phyloP scores from a whole-genome alignment of 2,797 vertebrate species.

The Mus minutoides region DNA sequence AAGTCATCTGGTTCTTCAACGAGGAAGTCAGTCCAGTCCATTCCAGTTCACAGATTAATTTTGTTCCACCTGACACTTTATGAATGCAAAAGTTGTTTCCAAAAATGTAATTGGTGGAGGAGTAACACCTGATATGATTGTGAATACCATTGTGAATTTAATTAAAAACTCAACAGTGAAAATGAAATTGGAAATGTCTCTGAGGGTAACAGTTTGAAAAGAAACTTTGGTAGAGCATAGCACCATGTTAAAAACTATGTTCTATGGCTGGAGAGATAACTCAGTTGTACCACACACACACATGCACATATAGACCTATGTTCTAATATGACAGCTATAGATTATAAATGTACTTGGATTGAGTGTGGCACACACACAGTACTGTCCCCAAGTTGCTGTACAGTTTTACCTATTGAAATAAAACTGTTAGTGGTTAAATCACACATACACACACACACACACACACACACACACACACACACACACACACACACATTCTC shows the following conservation, averaged over 20 bases:
- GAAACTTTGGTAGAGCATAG: not conserved
- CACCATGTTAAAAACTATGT: not conserved
- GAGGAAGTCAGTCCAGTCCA: not conserved
- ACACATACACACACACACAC: not conserved
- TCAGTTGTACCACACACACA: not conserved
- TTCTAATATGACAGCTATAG: not conserved
- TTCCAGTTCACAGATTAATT: constrained; percentile 30
- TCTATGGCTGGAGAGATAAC: not conserved
- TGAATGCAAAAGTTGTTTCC: constrained; percentile 44
- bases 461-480: not conserved
- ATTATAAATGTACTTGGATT: not conserved
- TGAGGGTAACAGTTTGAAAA: not conserved
- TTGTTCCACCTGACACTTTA: constrained; percentile 12
- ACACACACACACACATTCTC: not conserved
- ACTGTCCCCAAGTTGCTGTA: not conserved
- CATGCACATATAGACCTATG: not conserved
- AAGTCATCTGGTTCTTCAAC: not conserved
- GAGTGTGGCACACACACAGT: not conserved
- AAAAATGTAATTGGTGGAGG: constrained; percentile 14
- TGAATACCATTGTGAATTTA: constrained; percentile 6
- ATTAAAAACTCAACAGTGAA: constrained; percentile 47
- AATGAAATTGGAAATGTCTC: constrained; percentile 33
- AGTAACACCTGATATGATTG: constrained; percentile 7
- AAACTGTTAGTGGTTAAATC: not conserved
- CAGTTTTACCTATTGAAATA: constrained; percentile 16